Base-by-base conservation (phyloP, 2,113 vertebrate genomes). In the Mohoua ochrocephala region DNA sequence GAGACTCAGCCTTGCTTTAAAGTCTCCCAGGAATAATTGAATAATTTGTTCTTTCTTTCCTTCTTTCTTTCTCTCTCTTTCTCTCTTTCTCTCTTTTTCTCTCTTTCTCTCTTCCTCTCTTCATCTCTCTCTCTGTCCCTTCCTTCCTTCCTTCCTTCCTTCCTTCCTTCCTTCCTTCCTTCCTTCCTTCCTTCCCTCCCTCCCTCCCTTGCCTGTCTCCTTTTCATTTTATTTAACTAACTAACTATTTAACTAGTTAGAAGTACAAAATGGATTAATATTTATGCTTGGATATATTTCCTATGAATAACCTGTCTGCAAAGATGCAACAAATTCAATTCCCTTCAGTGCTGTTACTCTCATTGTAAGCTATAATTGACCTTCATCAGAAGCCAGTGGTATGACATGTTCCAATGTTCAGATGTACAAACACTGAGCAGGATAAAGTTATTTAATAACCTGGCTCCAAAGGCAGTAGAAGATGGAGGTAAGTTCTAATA, bases 141-240 rank as follows among this genome's bases (percentile, higher is more conserved):
- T n/a, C n/a, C n/a, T n/a, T n/a, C n/a, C 11, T 20, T 45, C 35
- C 41, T 71, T n/a, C 24, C 14, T 13, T 33, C 4, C 14, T 17
- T 3, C 21, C 7, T 28, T 44, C 17, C 10, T 26, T 24, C 24
- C 11, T n/a, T n/a, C n/a, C n/a, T n/a, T n/a, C n/a, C n/a, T n/a
- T n/a, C n/a, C n/a, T n/a, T n/a, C n/a, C n/a, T n/a, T n/a, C n/a
- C n/a, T 22, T 11, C 11, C 13, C 7, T 26, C 4, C 10, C 19
- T 33, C 4, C 7, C 24, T 45, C 2, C 13, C 7, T 11, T 31
- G 5, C 6, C 11, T 11, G 2, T 15, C 4, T 31, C 22, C 12
- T 13, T 67, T 74, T 13, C 9, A 8, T 53, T 80, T 53, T 35
- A 3, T n/a, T 57, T 65, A n/a, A 19, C 22, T 26, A 30, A 56